Evolutionary conservation across 2,888 invertebrate species (phyloP).

Genomic region (Drosophila anomelani): DNA sequence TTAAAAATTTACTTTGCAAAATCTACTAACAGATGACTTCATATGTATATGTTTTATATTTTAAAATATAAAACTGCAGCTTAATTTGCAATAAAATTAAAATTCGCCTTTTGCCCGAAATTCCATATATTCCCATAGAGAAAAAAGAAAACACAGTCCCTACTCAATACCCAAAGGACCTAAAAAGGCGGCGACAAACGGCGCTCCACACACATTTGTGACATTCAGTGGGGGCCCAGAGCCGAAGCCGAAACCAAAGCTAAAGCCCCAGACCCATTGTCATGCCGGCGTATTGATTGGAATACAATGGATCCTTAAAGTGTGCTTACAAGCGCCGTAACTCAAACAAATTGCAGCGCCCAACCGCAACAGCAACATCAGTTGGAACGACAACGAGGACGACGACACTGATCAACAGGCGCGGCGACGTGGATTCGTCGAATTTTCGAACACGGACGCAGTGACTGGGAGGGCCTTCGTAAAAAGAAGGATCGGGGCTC

Average conservation of each 20-base stretch:
- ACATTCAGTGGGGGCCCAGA: conserved; percentile 57
- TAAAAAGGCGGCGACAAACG: conserved; percentile 56
- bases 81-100: background rate
- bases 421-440: conserved; percentile 60
- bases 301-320: conserved; percentile 85
- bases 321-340: conserved; percentile 85
- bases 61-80: background rate
- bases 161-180: conserved; percentile 37
- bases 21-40: too few species aligned
- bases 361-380: conserved; percentile 49
- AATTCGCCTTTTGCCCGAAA: too few species aligned
- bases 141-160: background rate
- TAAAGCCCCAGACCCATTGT: conserved; percentile 69
- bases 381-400: conserved; percentile 20
- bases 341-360: conserved; percentile 85
- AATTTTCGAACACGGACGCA: conserved; percentile 14
- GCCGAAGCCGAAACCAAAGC: conserved; percentile 13
- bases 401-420: conserved; percentile 77
- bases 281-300: conserved; percentile 80
- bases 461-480: background rate
- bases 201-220: conserved; percentile 70
- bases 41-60: too few species aligned
- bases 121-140: background rate
- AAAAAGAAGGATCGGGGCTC: background rate
- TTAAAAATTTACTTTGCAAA: too few species aligned